Evolutionary conservation across 2,797 vertebrate genomes (phyloP).

Genomic region (Natrix natrix): DNA sequence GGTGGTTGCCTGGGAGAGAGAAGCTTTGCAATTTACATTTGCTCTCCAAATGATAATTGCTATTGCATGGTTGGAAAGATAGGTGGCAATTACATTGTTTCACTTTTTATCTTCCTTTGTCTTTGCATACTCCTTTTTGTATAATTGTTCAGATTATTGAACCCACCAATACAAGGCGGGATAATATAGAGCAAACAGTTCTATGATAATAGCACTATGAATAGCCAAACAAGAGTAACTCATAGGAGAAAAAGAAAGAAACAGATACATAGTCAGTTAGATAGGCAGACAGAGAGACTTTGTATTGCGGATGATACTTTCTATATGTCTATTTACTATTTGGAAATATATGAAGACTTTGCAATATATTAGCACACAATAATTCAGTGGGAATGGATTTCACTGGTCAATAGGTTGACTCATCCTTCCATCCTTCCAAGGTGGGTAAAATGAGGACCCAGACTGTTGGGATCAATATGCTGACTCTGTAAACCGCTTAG

Average conservation of each 20-base stretch:
- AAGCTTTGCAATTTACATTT: background rate
- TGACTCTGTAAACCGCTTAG: background rate
- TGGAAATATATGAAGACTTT: background rate
- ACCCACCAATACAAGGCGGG: background rate
- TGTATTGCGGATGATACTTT: background rate
- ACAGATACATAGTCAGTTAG: background rate
- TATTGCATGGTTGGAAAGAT: conserved; percentile 1
- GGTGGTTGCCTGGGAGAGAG: background rate
- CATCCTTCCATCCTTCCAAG: background rate
- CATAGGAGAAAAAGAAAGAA: background rate
- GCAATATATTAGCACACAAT: background rate
- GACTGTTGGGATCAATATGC: background rate
- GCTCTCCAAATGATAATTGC: background rate
- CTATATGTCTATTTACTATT: background rate
- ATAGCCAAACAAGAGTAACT: background rate
- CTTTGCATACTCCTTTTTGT: background rate
- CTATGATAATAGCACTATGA: background rate
- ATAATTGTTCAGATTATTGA: background rate
- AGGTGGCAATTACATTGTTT: conserved; percentile 10
- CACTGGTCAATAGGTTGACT: background rate
- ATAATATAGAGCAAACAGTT: background rate
- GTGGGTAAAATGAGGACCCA: background rate
- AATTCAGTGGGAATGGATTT: background rate
- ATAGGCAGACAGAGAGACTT: background rate
- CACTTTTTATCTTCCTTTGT: background rate